Conservation (phyloP, 2,113 vertebrate species). For the Leptosomus discolor region DNA sequence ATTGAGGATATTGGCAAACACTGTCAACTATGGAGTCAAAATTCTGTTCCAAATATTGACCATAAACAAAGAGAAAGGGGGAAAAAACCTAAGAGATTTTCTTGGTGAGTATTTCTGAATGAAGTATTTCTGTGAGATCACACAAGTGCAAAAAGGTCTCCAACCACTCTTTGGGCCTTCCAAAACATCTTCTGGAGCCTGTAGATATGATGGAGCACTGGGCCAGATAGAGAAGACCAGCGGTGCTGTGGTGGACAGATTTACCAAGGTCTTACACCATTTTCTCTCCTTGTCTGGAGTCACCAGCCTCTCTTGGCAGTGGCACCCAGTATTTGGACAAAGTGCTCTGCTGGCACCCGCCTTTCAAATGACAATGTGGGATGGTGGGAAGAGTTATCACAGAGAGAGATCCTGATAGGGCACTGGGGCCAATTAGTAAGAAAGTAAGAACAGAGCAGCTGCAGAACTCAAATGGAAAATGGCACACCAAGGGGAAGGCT, state of each 20-base stretch:
- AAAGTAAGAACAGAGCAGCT: background rate
- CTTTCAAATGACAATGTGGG: rapidly evolving
- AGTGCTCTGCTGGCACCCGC: background rate
- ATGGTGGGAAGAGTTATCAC: background rate
- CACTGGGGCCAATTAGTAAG: background rate
- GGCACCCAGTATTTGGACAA: background rate
- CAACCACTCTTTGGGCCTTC: background rate
- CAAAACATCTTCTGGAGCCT: background rate
- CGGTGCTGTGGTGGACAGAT: rapidly evolving
- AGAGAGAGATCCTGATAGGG: background rate
- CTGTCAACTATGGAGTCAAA: background rate
- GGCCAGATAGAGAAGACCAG: background rate
- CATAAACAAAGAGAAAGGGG: background rate
- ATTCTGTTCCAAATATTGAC: background rate
- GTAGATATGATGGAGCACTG: background rate
- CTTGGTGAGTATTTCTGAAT: background rate
- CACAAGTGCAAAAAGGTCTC: background rate
- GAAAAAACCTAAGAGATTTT: background rate
- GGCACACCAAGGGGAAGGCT: background rate
- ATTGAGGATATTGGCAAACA: background rate
- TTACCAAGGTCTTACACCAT: background rate
- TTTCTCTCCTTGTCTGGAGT: background rate
- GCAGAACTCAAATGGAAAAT: background rate
- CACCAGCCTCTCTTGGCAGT: background rate
- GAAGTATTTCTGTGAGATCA: background rate